phyloP scores from a whole-genome alignment of 2,113 vertebrate species.

The Todiramphus chloris region DNA sequence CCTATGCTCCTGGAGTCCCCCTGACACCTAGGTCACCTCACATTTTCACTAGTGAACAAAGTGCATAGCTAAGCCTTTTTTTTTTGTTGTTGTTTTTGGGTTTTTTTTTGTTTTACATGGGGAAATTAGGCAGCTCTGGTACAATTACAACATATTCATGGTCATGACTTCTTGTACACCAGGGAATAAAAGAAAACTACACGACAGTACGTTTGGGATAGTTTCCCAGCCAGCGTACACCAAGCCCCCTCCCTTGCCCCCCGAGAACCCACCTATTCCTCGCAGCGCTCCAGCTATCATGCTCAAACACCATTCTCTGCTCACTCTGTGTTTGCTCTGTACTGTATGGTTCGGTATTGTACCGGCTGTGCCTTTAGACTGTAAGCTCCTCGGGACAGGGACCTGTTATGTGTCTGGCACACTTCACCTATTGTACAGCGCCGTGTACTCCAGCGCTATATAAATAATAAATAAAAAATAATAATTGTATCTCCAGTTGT shows the following conservation, averaged over 20 bases:
- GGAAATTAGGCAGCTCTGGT: background rate
- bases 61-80: background rate
- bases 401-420: slow-evolving; percentile 66
- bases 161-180: background rate
- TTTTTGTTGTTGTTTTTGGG: background rate
- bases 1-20: background rate
- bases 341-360: slow-evolving; percentile 65
- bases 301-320: slow-evolving; percentile 61
- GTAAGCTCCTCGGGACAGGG: slow-evolving; percentile 66
- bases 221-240: background rate
- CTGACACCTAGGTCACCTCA: background rate
- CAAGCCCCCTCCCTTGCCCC: slow-evolving; percentile 43
- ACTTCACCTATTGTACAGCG: slow-evolving; percentile 66
- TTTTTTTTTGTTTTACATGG: background rate
- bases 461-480: slow-evolving; percentile 64
- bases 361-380: slow-evolving; percentile 67
- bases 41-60: background rate
- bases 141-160: background rate
- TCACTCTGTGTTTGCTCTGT: slow-evolving; percentile 68
- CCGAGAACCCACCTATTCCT: slow-evolving; percentile 67
- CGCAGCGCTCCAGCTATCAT: slow-evolving; percentile 63
- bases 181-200: background rate
- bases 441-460: slow-evolving; percentile 63
- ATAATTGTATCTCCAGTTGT: background rate
- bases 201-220: background rate